Percentiles rank a stretch among this genome's conserved stretches.
Evolutionary conservation across 1,140 invertebrate genomes (phyloP).

Genomic region (Cephus cinctus): DNA sequence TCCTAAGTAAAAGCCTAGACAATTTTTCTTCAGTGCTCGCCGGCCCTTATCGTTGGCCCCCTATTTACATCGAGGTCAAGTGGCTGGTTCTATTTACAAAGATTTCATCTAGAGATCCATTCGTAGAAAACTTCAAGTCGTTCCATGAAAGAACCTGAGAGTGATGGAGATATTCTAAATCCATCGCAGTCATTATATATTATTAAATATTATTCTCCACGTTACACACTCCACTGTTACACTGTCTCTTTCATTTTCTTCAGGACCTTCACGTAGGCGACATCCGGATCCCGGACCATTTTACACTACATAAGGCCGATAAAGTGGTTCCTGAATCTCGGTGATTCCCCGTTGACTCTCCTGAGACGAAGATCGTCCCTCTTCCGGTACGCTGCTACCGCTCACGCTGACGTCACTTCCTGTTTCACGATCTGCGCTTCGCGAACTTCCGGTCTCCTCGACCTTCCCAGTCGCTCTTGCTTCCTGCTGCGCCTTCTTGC

Average conservation of each 20-base stretch:
- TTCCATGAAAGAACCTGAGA: too few relatives aligned
- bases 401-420: constrained; percentile 37
- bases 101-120: too few relatives aligned
- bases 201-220: background rate
- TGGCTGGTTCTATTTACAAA: too few relatives aligned
- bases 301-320: constrained; percentile 53
- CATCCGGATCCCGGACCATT: too few relatives aligned
- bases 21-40: too few relatives aligned
- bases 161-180: too few relatives aligned
- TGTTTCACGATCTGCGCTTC: constrained; percentile 33
- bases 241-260: background rate
- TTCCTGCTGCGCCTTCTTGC: constrained; percentile 90
- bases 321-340: constrained; percentile 50
- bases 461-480: constrained; percentile 52
- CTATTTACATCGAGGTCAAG: too few relatives aligned
- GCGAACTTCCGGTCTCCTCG: constrained; percentile 33
- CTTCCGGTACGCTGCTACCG: constrained; percentile 36
- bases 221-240: background rate
- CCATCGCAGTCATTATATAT: background rate
- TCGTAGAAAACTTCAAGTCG: too few relatives aligned
- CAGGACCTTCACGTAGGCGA: too few relatives aligned
- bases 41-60: too few relatives aligned
- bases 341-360: constrained; percentile 37
- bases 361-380: constrained; percentile 37
- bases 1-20: too few relatives aligned